phyloP scores from a whole-genome alignment of 2,797 vertebrate species.

The Sarcophilus harrisii region DNA sequence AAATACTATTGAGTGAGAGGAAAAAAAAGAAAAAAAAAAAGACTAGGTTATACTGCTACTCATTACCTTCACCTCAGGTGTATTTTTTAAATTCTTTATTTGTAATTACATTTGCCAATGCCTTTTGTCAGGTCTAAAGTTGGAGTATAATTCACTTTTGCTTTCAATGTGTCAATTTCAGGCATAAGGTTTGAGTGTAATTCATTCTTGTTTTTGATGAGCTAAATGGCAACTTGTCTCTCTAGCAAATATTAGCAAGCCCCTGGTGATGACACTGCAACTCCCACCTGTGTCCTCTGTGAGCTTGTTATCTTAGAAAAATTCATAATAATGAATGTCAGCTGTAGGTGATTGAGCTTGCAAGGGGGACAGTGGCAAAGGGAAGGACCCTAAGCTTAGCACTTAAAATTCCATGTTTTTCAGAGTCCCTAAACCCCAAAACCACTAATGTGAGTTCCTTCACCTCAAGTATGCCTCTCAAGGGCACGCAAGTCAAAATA shows the following conservation, averaged over 20 bases:
- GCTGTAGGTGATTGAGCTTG: background rate
- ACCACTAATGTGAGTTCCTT: background rate
- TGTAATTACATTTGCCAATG: constrained; percentile 35
- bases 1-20: background rate
- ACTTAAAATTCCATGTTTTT: constrained; percentile 18
- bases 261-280: background rate
- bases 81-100: constrained; percentile 34
- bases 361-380: background rate
- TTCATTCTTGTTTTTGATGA: constrained; percentile 7
- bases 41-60: background rate
- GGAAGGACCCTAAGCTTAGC: background rate
- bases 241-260: constrained; percentile 9
- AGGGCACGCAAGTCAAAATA: constrained; percentile 21
- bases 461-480: constrained; percentile 22
- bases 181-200: constrained; percentile 14
- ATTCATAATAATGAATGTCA: constrained; percentile 2
- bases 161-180: constrained; percentile 3
- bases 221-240: background rate
- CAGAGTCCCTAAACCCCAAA: background rate
- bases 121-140: constrained; percentile 43
- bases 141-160: constrained; percentile 15
- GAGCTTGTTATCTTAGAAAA: background rate
- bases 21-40: background rate
- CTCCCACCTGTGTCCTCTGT: background rate
- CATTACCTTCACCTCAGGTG: background rate